Evolutionary conservation across 2,797 vertebrate species (phyloP).

Genomic region (Leucoraja ocellata): DNA sequence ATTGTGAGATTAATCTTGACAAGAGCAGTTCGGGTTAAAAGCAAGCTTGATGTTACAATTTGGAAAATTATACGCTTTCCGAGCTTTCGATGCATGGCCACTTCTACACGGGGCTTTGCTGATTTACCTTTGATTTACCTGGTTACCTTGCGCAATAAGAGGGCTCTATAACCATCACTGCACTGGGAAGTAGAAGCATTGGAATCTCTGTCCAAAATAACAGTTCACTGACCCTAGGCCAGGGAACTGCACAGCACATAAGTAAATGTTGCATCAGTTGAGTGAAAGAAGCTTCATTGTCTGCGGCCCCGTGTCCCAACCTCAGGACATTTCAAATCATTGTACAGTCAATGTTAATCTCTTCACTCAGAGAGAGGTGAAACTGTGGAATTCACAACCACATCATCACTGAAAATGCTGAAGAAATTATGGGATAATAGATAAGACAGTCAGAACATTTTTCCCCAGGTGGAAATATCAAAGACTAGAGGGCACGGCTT

Average conservation of each 20-base stretch:
- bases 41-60: conserved; percentile 23
- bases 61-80: not conserved
- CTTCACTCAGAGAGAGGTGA: too few relatives aligned
- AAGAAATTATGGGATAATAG: too few relatives aligned
- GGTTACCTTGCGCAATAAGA: not conserved
- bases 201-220: not conserved
- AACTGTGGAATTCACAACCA: too few relatives aligned
- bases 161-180: not conserved
- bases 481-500: too few relatives aligned
- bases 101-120: not conserved
- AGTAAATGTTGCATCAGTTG: too few relatives aligned
- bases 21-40: not conserved
- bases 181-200: not conserved
- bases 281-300: not conserved
- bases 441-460: too few relatives aligned
- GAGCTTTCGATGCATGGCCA: not conserved
- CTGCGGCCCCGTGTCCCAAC: not conserved
- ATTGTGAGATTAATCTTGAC: not conserved
- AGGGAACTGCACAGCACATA: not conserved
- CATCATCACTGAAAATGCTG: too few relatives aligned
- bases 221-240: not conserved
- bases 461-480: too few relatives aligned
- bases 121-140: too few relatives aligned
- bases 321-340: not conserved
- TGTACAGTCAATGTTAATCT: not conserved